Evolutionary conservation across 2,888 invertebrate genomes (phyloP).

Genomic region (Hyposoter dolosus): DNA sequence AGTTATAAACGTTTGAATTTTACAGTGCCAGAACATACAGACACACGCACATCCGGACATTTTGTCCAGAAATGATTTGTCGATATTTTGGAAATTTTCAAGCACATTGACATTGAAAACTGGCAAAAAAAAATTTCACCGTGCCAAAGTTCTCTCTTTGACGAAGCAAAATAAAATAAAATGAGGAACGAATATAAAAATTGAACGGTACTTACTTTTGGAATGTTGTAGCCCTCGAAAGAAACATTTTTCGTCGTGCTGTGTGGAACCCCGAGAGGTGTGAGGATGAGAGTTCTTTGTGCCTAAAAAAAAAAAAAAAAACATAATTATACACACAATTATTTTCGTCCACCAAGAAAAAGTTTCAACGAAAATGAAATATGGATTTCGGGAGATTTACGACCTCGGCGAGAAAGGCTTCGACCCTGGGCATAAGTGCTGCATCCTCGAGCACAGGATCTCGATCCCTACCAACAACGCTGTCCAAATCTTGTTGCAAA

Average conservation of each 20-base stretch:
- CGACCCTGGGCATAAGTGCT: constrained; percentile 78
- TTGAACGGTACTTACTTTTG: constrained; percentile 81
- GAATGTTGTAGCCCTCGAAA: constrained; percentile 85
- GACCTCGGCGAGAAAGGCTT: constrained; percentile 82
- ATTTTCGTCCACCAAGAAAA: constrained; percentile 19
- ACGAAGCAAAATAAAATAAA: constrained; percentile 10
- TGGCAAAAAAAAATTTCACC: too few species aligned
- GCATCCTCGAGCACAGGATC: constrained; percentile 87
- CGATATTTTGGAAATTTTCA: too few species aligned
- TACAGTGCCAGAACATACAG: too few species aligned
- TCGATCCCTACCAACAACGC: constrained; percentile 86
- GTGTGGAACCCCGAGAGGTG: constrained; percentile 87
- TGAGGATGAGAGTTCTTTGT: constrained; percentile 85
- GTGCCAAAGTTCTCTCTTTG: too few species aligned
- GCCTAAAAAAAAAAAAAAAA: constrained; percentile 85
- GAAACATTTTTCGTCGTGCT: constrained; percentile 83
- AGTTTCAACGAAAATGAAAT: not conserved
- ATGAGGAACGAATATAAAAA: not conserved
- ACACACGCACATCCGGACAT: too few species aligned
- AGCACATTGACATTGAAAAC: too few species aligned
- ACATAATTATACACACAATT: not conserved
- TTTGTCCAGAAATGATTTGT: too few species aligned
- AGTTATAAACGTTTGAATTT: too few species aligned
- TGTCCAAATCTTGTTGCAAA: constrained; percentile 88
- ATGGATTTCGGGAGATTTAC: constrained; percentile 4